Evolutionary conservation across 2,888 invertebrate genomes (phyloP), one percentile per base, ranked within the genome.

Genomic region (Acleris cristana): DNA sequence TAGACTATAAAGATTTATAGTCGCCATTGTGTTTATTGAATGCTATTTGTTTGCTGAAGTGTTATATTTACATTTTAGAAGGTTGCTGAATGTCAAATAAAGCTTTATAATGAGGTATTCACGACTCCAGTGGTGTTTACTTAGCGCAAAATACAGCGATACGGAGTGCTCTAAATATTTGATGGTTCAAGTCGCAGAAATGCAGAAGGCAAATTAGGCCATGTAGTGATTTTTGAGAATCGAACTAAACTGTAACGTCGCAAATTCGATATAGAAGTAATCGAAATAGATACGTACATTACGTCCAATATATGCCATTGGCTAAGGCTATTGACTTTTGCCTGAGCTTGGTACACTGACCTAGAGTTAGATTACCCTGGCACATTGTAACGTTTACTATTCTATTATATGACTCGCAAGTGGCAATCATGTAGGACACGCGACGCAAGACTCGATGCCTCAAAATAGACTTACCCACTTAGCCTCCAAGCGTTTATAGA

Each of bases 261-360:
- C 7, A 16, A 8, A 7, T 48, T 21, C 14, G 21, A 34, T 8
- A 40, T 23, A 1, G 55, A 14, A 18, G 6, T 48, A 45, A 8
- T 12, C 23, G 52, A 44, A 6, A 53, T 40, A 40, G 40, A 40
- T 40, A 4, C 14, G 40, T 40, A 44, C n/a, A n/a, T n/a, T n/a
- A 53, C 54, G 19, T 26, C 19, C 21, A 23, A 12, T 34, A 63
- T 67, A 63, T 63, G 57, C 58, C 73, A 72, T 72, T 73, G 69
- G 54, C 67, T 72, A 40, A 66, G 72, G 71, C 71, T 73, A 70
- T 73, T 66, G 74, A 74, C 74, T 73, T 70, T 58, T 63, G 69
- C 69, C 66, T 64, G 12, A 34, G 34, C 40, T 69, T 65, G 62
- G 68, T 44, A 55, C 55, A 60, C 54, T 68, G 64, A 64, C 64